Evolutionary conservation across 2,888 invertebrate genomes (phyloP), one percentile per base, ranked within the genome.

Genomic region (Drosophila anceps): DNA sequence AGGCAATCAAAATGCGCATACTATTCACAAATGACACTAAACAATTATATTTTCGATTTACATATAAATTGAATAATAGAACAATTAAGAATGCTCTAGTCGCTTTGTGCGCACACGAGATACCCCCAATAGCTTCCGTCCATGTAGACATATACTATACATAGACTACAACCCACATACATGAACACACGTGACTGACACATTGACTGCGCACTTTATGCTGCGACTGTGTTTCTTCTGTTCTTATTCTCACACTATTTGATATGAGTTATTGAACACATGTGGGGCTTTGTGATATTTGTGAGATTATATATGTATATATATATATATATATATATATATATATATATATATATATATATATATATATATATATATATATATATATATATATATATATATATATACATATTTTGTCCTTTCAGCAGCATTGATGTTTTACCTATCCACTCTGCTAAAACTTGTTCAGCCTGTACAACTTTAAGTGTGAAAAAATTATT

Each of bases 1-100:
- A 27, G 63, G 69, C 75, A 64, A 77, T 77, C 75, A 74, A 79
- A 79, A 67, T 79, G 79, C 63, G 54, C 66, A 79, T 64, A 58
- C 58, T 66, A 58, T 63, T 66, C 57, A 41, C 64, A 79, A 70
- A 74, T 79, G 58, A 37, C 70, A 48, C 58, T 54, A 64, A 77
- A 74, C 75, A 74, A 79, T 77, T 74, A 67, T 55, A 67, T 69
- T 69, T 66, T 31, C 39, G 46, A 73, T 78, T 77, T 73, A 54
- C 79, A 77, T 78, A 69, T 61, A 79, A 69, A 69, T 78, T 73
- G 69, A 69, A 78, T 60, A 55, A 66, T 63, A 46, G 48, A 60
- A 64, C 31, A 43, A 31, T 43, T 57, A 53, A 27, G 24, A 35
- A 6, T 53, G 35, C 33, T 48, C 6, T 7, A 29, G 29, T 10